Percentiles rank a stretch among this genome's conserved stretches.
Evolutionary conservation across 2,888 invertebrate species (phyloP).

Genomic region (Catotricha subobsoleta): DNA sequence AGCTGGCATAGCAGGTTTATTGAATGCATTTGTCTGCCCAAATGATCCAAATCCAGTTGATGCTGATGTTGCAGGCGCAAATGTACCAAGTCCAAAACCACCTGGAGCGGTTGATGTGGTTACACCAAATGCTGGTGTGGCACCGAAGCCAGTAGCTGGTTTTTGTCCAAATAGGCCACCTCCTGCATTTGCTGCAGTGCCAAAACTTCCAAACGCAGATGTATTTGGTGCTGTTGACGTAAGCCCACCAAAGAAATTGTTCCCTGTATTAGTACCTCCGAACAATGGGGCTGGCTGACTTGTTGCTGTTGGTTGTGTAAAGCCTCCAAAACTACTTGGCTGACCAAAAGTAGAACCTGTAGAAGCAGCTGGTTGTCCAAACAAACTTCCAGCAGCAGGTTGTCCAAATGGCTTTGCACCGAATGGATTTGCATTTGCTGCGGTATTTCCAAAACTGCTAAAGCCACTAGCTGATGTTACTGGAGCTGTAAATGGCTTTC

Average conservation of each 20-base stretch:
- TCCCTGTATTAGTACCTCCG: slow-evolving; percentile 32
- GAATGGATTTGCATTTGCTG: slow-evolving; percentile 15
- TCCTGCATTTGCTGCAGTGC: slow-evolving; percentile 21
- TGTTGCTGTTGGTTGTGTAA: slow-evolving; percentile 19
- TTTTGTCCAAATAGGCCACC: slow-evolving; percentile 17
- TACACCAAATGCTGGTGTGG: slow-evolving; percentile 11
- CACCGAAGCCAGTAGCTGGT: slow-evolving; percentile 18
- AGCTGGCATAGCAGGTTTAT: slow-evolving; percentile 31
- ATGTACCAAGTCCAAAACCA: neutral
- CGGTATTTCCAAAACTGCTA: neutral
- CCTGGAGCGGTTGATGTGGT: slow-evolving; percentile 18
- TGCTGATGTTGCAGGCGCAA: neutral
- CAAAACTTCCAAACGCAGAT: slow-evolving; percentile 26
- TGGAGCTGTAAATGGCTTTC: slow-evolving; percentile 15
- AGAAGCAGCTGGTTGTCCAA: slow-evolving; percentile 39
- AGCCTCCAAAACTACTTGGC: slow-evolving; percentile 29
- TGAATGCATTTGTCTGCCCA: slow-evolving; percentile 19
- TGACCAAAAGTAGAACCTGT: slow-evolving; percentile 29
- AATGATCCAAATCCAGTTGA: slow-evolving; percentile 17
- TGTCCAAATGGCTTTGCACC: slow-evolving; percentile 36
- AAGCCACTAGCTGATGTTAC: slow-evolving; percentile 10
- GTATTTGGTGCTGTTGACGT: slow-evolving; percentile 19
- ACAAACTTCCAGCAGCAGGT: slow-evolving; percentile 34
- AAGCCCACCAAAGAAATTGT: slow-evolving; percentile 17
- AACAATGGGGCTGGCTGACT: slow-evolving; percentile 35